Conservation (phyloP, 2,113 vertebrate species). For the Aphelocoma coerulescens region DNA sequence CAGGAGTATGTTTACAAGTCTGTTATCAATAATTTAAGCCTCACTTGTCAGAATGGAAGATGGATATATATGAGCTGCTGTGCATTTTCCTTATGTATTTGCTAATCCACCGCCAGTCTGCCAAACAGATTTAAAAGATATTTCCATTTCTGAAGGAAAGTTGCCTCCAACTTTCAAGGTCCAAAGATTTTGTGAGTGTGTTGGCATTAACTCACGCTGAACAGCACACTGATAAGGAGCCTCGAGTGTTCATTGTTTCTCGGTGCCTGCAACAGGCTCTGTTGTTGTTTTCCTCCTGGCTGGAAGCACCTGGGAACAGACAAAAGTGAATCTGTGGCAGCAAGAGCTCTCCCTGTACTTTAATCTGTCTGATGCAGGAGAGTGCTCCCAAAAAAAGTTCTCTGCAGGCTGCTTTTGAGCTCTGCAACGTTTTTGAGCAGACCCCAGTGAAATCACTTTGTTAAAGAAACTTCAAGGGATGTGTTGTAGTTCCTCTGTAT, state of each 20-base stretch:
- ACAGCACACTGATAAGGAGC: neutral
- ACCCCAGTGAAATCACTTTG: neutral
- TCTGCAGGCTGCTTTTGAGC: neutral
- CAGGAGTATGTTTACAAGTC: neutral
- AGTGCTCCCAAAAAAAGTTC: neutral
- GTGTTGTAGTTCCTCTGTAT: neutral
- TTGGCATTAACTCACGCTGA: neutral
- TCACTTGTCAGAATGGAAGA: neutral
- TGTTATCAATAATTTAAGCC: slow-evolving; percentile 34
- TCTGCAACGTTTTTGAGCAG: neutral
- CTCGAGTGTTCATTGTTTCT: neutral
- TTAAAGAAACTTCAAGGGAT: neutral
- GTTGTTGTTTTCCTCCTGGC: neutral
- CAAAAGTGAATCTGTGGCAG: neutral
- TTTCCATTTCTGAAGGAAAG: slow-evolving; percentile 27
- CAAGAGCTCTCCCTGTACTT: neutral
- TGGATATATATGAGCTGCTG: neutral
- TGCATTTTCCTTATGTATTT: neutral
- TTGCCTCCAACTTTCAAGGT: neutral
- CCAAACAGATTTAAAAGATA: neutral
- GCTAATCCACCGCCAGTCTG: neutral
- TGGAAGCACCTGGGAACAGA: neutral
- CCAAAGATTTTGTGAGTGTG: neutral
- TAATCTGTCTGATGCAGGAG: neutral
- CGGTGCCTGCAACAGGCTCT: neutral